Conservation (phyloP, 2,113 vertebrate species). For the Edolisoma coerulescens region DNA sequence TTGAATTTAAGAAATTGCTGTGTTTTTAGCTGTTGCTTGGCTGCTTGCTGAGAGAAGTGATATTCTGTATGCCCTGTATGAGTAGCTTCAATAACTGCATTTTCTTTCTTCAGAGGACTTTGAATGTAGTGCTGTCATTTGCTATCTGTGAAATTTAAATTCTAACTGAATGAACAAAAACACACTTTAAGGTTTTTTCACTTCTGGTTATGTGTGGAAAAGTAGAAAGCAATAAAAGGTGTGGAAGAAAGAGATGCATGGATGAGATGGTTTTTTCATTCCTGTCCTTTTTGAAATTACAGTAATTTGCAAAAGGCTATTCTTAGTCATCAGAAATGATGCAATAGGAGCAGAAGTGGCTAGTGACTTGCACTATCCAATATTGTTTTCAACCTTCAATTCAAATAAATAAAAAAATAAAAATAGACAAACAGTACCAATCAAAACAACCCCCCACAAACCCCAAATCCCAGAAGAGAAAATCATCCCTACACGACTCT, state of each 20-base stretch:
- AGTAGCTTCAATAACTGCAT: not conserved
- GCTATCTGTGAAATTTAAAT: not conserved
- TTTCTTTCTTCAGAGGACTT: not conserved
- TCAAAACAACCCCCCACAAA: not conserved
- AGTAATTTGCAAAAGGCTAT: not conserved
- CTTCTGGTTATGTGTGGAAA: not conserved
- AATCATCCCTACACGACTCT: not conserved
- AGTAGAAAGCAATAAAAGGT: not conserved
- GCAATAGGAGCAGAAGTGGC: not conserved
- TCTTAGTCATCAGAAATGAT: not conserved
- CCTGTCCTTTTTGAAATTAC: not conserved
- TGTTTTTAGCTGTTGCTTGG: not conserved
- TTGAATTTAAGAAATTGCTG: not conserved
- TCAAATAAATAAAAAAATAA: not conserved
- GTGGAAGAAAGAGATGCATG: not conserved
- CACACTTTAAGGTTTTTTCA: not conserved
- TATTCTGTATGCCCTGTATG: not conserved
- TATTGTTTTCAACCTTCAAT: not conserved
- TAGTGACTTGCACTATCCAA: not conserved
- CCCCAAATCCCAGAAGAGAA: not conserved
- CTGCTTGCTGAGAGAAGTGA: not conserved
- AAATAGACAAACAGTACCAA: not conserved
- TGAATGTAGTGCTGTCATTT: not conserved
- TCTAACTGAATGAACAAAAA: not conserved
- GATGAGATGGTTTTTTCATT: not conserved